These are phyloP conservation scores for Sarcophaga bullata DNA, from an alignment of 1,140 invertebrate species.

Conservation along the genomic window DNA sequence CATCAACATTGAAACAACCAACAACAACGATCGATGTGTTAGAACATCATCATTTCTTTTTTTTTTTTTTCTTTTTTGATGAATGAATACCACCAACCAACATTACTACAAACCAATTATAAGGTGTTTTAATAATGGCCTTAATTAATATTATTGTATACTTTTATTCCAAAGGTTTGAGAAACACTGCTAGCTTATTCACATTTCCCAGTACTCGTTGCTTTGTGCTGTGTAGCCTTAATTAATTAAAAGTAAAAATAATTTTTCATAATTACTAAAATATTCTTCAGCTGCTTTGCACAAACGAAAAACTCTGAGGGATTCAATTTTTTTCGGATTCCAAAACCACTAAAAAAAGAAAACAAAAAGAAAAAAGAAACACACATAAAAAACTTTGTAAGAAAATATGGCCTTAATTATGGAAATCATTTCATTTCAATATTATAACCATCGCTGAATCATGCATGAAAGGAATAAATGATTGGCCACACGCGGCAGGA, in stretches of 20 bases:
- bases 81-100: slow-evolving; percentile 19
- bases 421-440: neutral
- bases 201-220: neutral
- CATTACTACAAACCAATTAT: neutral
- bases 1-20: neutral
- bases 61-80: neutral
- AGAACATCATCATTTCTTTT: neutral
- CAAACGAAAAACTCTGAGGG: neutral
- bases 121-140: slow-evolving; percentile 26
- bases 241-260: slow-evolving; percentile 29
- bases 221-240: neutral
- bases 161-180: neutral
- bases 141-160: slow-evolving; percentile 33
- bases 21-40: neutral
- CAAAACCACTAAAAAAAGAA: neutral
- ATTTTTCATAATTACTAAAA: slow-evolving; percentile 27
- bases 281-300: too few relatives aligned
- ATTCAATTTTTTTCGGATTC: neutral
- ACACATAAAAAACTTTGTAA: neutral
- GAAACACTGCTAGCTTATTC: neutral
- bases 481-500: neutral
- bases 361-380: too few relatives aligned
- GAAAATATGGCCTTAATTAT: neutral
- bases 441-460: neutral
- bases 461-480: neutral